Conservation (phyloP, 2,797 vertebrate species). For the Cephalopachus bancanus region DNA sequence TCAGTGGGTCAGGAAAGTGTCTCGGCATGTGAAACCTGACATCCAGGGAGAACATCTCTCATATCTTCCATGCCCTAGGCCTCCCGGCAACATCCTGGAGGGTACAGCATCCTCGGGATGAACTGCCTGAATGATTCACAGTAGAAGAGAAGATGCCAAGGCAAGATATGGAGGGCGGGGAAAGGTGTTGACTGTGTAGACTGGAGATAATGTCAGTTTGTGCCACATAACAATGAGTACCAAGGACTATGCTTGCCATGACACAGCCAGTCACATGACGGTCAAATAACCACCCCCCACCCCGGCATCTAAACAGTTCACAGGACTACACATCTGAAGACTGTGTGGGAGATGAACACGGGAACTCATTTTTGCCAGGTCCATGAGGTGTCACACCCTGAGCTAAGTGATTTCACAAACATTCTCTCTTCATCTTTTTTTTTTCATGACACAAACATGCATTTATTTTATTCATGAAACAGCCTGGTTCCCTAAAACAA, state of each 20-base stretch:
- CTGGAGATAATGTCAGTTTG: neutral
- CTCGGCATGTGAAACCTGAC: neutral
- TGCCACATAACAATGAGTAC: neutral
- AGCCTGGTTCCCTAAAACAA: slow-evolving; percentile 99
- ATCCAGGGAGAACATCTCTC: neutral
- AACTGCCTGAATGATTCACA: neutral
- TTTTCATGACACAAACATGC: slow-evolving; percentile 96
- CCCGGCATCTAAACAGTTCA: no score
- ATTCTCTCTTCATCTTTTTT: neutral
- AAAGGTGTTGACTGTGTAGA: neutral
- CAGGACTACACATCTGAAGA: neutral
- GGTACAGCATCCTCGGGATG: neutral
- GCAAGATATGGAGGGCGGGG: neutral
- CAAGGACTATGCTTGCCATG: neutral
- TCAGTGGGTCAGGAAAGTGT: neutral
- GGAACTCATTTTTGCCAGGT: neutral
- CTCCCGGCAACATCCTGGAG: neutral
- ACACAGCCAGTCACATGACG: no score
- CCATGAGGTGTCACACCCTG: neutral
- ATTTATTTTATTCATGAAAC: slow-evolving; percentile 99
- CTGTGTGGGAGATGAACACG: neutral
- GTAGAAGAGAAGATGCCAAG: neutral
- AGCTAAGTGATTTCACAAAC: neutral
- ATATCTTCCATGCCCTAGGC: neutral
- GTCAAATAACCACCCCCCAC: neutral